Conservation (phyloP, 2,113 vertebrate species). For the Oncorhynchus gorbuscha region DNA sequence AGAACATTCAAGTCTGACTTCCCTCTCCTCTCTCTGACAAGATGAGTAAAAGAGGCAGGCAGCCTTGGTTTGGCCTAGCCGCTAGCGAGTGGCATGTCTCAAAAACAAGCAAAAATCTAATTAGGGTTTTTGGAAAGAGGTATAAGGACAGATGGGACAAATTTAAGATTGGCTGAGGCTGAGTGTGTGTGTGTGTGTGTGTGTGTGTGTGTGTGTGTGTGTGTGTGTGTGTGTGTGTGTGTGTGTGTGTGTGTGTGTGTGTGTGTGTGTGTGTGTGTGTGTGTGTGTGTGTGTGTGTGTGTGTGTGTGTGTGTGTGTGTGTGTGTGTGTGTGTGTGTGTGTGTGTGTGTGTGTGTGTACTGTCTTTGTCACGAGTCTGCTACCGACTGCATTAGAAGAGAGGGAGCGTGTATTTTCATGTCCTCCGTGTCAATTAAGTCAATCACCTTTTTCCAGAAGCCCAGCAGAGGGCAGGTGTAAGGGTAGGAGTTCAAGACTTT, state of each 20-base stretch:
- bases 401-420: neutral
- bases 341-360: neutral
- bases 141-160: conserved; percentile 26
- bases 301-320: neutral
- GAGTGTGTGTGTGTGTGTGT: neutral
- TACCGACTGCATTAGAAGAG: neutral
- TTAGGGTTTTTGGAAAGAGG: conserved; percentile 12
- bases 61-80: neutral
- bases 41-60: neutral
- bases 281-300: neutral
- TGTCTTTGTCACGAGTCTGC: conserved; percentile 10
- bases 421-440: conserved; percentile 22
- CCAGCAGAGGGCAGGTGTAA: neutral
- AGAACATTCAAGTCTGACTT: neutral
- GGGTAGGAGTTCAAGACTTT: neutral
- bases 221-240: neutral
- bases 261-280: neutral
- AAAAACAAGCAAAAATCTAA: neutral
- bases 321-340: neutral
- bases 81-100: neutral
- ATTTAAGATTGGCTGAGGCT: conserved; percentile 6
- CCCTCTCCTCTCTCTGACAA: neutral
- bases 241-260: neutral
- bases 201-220: neutral
- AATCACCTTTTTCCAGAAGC: neutral